Evolutionary conservation across 2,113 vertebrate species (phyloP).

Genomic region (Strix aluco): DNA sequence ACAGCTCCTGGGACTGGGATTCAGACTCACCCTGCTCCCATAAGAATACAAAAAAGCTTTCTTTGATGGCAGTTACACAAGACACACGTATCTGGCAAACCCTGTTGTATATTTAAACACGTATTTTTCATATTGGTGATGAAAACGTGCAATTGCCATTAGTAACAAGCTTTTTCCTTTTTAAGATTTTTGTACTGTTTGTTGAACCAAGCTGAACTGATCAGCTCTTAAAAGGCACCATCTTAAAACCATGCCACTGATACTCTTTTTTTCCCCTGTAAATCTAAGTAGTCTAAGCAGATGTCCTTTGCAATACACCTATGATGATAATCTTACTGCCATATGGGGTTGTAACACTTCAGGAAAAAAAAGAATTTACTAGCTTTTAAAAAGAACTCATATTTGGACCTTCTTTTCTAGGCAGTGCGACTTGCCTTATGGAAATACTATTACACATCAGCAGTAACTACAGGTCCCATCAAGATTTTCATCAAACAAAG

Average conservation of each 20-base stretch:
- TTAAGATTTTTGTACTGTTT: background rate
- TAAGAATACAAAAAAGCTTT: background rate
- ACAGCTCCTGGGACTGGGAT: background rate
- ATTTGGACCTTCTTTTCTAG: background rate
- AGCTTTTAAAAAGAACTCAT: background rate
- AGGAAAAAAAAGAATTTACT: background rate
- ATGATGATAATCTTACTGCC: background rate
- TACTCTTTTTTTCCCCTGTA: background rate
- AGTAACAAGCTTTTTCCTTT: background rate
- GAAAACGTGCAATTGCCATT: background rate
- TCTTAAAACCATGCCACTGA: background rate
- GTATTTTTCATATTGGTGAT: background rate
- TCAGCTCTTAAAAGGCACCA: background rate
- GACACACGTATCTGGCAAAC: background rate
- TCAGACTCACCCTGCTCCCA: background rate
- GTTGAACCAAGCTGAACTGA: background rate
- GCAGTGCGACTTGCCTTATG: fast-evolving
- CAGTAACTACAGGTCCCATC: background rate
- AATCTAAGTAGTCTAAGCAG: background rate
- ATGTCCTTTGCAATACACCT: background rate
- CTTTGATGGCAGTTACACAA: background rate
- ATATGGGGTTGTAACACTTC: background rate
- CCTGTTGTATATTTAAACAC: background rate
- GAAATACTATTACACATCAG: background rate
- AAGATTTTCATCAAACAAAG: background rate